Conservation (phyloP, 2,113 vertebrate genomes). For the Pluvialis apricaria region DNA sequence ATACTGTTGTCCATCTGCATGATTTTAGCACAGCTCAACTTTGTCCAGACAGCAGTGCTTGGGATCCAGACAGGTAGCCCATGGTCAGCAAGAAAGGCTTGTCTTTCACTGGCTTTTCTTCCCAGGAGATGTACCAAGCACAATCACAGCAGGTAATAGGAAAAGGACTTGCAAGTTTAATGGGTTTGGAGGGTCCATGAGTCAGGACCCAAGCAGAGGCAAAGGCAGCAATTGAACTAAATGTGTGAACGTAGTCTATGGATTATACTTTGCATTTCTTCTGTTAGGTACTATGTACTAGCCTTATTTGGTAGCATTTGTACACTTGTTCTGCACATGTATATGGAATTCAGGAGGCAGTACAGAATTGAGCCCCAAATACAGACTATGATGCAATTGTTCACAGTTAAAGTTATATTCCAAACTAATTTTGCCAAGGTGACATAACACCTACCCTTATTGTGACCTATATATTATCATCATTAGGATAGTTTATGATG, state of each 20-base stretch:
- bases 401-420: background rate
- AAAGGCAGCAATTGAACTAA: background rate
- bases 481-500: background rate
- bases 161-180: background rate
- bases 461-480: background rate
- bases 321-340: accelerated
- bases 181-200: background rate
- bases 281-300: background rate
- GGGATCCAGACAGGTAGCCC: background rate
- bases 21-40: background rate
- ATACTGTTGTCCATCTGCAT: background rate
- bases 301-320: background rate
- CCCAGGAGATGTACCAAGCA: background rate
- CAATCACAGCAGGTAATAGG: background rate
- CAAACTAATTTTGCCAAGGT: background rate
- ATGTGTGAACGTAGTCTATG: accelerated
- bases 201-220: background rate
- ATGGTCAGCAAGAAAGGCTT: background rate
- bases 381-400: background rate
- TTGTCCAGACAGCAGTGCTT: too few relatives aligned
- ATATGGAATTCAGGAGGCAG: background rate
- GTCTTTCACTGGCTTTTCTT: background rate
- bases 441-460: background rate
- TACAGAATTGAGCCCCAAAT: background rate
- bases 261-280: background rate